A percentile compares a stretch with the other conserved stretches of the same genome.
Conservation (phyloP, 2,113 vertebrate genomes). For the Arvicanthis niloticus region DNA sequence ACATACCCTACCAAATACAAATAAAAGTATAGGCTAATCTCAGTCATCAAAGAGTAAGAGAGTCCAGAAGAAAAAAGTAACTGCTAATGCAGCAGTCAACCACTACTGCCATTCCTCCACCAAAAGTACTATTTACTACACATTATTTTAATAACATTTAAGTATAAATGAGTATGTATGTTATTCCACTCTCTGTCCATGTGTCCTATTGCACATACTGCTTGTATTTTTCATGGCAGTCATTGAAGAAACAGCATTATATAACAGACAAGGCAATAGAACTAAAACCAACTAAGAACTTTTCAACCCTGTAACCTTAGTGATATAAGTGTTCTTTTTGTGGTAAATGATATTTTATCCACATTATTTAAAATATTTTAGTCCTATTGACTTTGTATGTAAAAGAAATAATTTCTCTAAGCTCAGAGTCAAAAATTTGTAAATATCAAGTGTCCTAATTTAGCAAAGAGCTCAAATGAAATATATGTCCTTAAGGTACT, state of each 20-base stretch:
- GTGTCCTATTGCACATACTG: background rate
- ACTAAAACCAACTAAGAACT: background rate
- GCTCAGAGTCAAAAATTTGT: conserved; percentile 5
- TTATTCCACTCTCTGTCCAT: background rate
- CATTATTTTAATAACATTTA: background rate
- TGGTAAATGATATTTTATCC: background rate
- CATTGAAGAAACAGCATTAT: background rate
- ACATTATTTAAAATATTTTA: background rate
- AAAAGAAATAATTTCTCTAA: conserved; percentile 12
- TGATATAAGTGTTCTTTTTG: background rate
- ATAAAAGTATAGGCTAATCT: background rate
- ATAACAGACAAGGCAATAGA: background rate
- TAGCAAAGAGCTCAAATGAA: conserved; percentile 18
- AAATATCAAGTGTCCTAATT: conserved; percentile 22
- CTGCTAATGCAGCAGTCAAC: background rate
- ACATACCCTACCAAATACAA: background rate
- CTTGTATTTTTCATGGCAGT: background rate
- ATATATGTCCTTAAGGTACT: background rate
- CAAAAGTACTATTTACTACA: too few relatives aligned
- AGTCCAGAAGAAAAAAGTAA: background rate
- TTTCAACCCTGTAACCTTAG: background rate
- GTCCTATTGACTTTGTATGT: background rate
- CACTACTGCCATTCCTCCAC: background rate
- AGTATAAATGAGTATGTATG: background rate
- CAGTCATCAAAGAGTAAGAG: background rate